A percentile compares a stretch with the other conserved stretches of the same genome.
Evolutionary conservation across 2,888 invertebrate genomes (phyloP).

Genomic region (Craniophora ligustri): DNA sequence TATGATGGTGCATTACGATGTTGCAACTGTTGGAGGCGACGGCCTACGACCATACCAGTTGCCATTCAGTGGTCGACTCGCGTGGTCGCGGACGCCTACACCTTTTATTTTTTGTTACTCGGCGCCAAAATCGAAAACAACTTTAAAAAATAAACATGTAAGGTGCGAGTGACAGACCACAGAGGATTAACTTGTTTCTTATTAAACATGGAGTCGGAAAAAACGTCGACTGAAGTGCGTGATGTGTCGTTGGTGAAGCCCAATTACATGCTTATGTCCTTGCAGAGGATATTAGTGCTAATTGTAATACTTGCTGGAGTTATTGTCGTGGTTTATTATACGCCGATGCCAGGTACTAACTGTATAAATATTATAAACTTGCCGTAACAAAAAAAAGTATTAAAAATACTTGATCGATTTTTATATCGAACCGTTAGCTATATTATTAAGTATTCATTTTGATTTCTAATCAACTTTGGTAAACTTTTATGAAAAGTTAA

Average conservation of each 20-base stretch:
- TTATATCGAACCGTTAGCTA: not conserved
- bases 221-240: conserved; percentile 61
- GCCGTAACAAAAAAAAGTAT: not conserved
- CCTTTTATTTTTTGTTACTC: conserved; percentile 51
- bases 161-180: conserved; percentile 34
- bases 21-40: conserved; percentile 61
- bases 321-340: conserved; percentile 91
- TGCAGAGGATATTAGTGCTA: conserved; percentile 91
- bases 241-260: conserved; percentile 74
- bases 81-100: conserved; percentile 71
- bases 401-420: not conserved
- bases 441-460: too few relatives aligned
- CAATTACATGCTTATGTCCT: conserved; percentile 88
- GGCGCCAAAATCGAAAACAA: conserved; percentile 32
- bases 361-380: not conserved
- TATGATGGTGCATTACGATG: conserved; percentile 60
- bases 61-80: conserved; percentile 78
- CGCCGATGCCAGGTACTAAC: conserved; percentile 91
- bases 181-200: conserved; percentile 21
- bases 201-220: conserved; percentile 74
- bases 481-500: not conserved
- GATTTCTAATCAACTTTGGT: too few relatives aligned
- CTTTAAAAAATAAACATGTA: conserved; percentile 62
- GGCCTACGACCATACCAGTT: conserved; percentile 69
- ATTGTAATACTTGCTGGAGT: conserved; percentile 90